These are phyloP conservation scores for Sparidentex hasta DNA, from an alignment of 2,797 vertebrate genomes.

Conservation along the genomic window DNA sequence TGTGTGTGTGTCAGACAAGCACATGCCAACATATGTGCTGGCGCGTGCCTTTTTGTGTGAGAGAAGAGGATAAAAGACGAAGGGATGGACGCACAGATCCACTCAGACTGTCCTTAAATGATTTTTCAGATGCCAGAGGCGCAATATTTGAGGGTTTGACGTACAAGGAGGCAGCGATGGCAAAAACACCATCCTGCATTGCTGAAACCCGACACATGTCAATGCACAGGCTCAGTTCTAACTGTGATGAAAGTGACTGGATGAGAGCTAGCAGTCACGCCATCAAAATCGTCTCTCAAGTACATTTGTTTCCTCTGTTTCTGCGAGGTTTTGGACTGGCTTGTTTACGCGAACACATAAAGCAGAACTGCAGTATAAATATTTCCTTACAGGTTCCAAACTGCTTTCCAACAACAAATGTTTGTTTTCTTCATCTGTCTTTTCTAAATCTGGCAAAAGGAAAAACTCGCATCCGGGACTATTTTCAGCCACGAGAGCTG, in stretches of 20 bases:
- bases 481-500: neutral
- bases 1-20: neutral
- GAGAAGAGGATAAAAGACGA: slow-evolving; percentile 3
- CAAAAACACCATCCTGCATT: neutral
- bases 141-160: neutral
- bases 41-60: slow-evolving; percentile 27
- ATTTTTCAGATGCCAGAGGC: neutral
- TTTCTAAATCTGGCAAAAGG: slow-evolving; percentile 4
- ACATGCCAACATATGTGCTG: slow-evolving; percentile 30
- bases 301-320: neutral
- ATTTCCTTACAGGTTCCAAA: neutral
- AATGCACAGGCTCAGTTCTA: neutral
- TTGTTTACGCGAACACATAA: slow-evolving; percentile 2
- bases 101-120: neutral
- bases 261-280: neutral
- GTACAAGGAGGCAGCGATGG: neutral
- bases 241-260: slow-evolving; percentile 2
- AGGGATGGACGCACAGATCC: slow-evolving; percentile 1
- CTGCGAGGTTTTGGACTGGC: neutral
- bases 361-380: neutral
- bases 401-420: neutral
- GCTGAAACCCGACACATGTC: neutral
- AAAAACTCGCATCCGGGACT: neutral
- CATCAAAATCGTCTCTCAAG: neutral
- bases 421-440: neutral